These are phyloP conservation scores for Gonioctena quinquepunctata DNA, from an alignment of 1,140 invertebrate species.

Conservation along the genomic window DNA sequence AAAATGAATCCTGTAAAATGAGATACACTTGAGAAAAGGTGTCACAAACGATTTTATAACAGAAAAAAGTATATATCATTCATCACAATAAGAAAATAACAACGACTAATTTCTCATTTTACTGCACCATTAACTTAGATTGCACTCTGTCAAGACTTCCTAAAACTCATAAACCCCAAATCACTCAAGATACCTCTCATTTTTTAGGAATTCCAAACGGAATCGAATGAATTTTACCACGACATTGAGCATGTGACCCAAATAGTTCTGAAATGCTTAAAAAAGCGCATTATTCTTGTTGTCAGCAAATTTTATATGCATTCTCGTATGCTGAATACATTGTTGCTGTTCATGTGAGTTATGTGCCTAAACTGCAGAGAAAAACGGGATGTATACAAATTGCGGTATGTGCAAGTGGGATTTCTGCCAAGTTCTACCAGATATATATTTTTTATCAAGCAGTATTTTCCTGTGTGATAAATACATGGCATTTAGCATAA, in stretches of 20 bases:
- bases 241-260: conserved; percentile 4
- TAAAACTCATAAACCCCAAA: conserved; percentile 1
- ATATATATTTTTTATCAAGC: too few species aligned
- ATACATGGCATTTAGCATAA: too few species aligned
- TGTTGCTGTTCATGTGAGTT: not conserved
- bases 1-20: too few species aligned
- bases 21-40: too few species aligned
- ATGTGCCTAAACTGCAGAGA: not conserved
- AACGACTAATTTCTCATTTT: too few species aligned
- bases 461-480: too few species aligned
- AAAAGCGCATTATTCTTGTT: not conserved
- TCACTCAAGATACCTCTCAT: not conserved
- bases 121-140: not conserved
- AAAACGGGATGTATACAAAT: not conserved
- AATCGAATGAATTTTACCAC: not conserved
- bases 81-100: too few species aligned
- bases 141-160: not conserved
- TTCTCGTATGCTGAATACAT: not conserved
- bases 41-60: too few species aligned
- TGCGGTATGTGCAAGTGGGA: not conserved
- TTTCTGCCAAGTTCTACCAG: not conserved
- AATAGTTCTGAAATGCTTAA: not conserved
- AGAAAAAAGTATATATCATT: too few species aligned
- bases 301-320: not conserved
- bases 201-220: not conserved